Base-by-base conservation (phyloP, 2,113 vertebrate species). In the Mugil cephalus region DNA sequence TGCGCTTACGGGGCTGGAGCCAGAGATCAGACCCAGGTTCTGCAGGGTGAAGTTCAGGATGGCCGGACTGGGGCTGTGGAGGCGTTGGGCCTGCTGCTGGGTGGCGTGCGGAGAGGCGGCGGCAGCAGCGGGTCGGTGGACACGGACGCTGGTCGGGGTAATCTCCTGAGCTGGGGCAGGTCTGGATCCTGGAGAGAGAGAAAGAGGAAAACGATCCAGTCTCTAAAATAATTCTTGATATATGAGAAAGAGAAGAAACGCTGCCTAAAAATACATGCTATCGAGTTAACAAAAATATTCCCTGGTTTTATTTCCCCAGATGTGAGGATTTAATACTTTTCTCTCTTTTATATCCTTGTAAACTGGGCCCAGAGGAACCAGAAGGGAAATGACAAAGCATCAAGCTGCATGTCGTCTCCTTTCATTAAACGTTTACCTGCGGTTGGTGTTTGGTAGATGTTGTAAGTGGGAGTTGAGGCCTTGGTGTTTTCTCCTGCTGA, bases 31-130 rank as follows among this genome's bases (percentile, higher is more conserved):
- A 59, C 96, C 95, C 62, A 97, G 53, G 38, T 98, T 97, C 62
- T 98, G 97, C 71, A 99, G 87, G 4, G 96, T 96, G 76, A 99
- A 96, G 93, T 97, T 98, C 47, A 98, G 85, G 88, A 97, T 92
- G 47, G 96, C 95, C 0, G 96, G 94, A 65, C 94, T 95, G 3
- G 95, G 95, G 62, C 91, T 94, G 68, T 84, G 94, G 54, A 90
- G 39, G 13, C 92, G 86, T 9, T 88, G 94, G 72, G 89, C 77
- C 0, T 93, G 89, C 0, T 93, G 89, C 0, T 92, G 90, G 7
- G 36, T 3, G 54, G 91, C 19, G 51, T 88, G 91, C 0, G 92
- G 88, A n/a, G 95, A 95, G 92, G 94, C 50, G 7, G 76, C 18
- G 4, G 69, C 46, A 1, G 70, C 40, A 0, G 48, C 0, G 0